Conservation (phyloP, 2,888 invertebrate genomes). For the Taphrorychus bicolor region DNA sequence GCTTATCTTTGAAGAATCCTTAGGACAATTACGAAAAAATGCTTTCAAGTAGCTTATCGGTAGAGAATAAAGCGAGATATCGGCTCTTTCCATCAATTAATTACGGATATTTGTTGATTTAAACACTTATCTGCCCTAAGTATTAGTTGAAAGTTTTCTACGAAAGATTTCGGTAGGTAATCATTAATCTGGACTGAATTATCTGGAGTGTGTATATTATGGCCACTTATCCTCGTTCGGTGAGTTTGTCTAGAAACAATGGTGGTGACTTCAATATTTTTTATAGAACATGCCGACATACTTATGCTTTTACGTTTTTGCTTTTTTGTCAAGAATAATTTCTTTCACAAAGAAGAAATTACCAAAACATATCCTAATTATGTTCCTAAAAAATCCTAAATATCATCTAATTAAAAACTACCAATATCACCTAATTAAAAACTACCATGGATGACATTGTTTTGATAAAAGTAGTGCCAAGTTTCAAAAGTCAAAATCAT, state of each 20-base stretch:
- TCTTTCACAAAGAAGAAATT: too few species aligned
- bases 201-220: constrained; percentile 25
- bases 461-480: too few species aligned
- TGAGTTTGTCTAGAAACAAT: not conserved
- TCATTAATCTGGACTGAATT: constrained; percentile 30
- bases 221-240: constrained; percentile 9
- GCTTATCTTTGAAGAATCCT: constrained; percentile 7
- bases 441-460: too few species aligned
- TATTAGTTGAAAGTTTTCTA: constrained; percentile 10
- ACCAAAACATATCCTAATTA: too few species aligned
- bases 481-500: too few species aligned
- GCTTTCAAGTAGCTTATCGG: constrained; percentile 17
- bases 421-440: too few species aligned
- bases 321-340: too few species aligned
- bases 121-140: constrained; percentile 17
- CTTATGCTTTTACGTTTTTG: too few species aligned
- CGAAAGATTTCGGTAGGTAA: constrained; percentile 34
- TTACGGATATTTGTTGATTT: constrained; percentile 20
- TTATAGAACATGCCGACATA: not conserved
- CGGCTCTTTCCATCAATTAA: constrained; percentile 15
- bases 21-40: constrained; percentile 16
- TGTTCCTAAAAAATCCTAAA: too few species aligned
- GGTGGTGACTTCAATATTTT: not conserved
- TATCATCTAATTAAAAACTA: too few species aligned
- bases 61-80: constrained; percentile 14